These are phyloP conservation scores for Limnodromus scolopaceus DNA, from an alignment of 2,797 vertebrate species.

Conservation along the genomic window DNA sequence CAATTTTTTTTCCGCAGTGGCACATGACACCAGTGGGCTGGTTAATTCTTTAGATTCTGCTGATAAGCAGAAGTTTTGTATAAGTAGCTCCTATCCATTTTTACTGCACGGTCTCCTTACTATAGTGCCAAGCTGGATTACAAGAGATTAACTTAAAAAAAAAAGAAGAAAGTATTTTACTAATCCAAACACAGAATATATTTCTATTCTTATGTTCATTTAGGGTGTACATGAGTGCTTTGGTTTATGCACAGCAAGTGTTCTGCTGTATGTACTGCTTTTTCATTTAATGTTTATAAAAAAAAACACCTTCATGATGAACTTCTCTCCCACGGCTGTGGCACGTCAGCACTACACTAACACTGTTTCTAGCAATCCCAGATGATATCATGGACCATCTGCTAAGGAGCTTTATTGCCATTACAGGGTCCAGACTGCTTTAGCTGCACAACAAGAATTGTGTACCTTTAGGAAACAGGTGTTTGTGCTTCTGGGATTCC, in stretches of 20 bases:
- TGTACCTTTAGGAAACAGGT: background rate
- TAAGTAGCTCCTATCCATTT: background rate
- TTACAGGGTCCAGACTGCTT: background rate
- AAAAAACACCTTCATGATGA: background rate
- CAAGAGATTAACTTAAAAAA: background rate
- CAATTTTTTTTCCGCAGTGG: accelerated
- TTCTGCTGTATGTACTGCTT: background rate
- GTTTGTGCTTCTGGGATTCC: background rate
- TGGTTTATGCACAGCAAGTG: background rate
- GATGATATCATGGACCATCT: background rate
- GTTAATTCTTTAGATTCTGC: background rate
- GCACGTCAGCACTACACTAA: background rate
- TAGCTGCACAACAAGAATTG: background rate
- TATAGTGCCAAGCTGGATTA: background rate
- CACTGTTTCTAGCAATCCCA: background rate
- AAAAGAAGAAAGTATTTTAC: background rate
- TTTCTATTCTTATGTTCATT: background rate
- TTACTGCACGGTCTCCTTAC: background rate
- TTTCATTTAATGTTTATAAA: background rate
- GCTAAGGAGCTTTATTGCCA: background rate
- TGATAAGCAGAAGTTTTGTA: background rate
- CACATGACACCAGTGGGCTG: background rate
- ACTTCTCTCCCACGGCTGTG: background rate
- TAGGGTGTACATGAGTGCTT: background rate
- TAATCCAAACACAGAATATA: background rate